Base-by-base conservation (phyloP, 1,140 invertebrate genomes). In the Atopsyche davidsoni region DNA sequence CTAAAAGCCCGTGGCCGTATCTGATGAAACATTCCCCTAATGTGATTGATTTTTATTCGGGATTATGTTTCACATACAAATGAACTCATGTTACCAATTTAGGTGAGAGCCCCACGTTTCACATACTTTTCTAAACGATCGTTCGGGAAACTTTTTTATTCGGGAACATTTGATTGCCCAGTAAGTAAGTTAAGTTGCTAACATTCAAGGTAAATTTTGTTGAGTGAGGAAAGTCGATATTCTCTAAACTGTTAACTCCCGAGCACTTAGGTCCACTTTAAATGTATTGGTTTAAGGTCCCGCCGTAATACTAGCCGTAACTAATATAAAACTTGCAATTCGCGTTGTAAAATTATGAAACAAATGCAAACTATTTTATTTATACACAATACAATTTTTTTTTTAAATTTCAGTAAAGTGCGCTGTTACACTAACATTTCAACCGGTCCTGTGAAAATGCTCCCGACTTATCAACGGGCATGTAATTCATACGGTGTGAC, bases 21-120 rank as follows among this genome's bases (percentile, higher is more conserved):
- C 49, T 47, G 46, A 35, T 46, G 42, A 57, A 57, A 57, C 47
- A 57, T 57, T 53, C 22, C 43, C 51, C 44, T 57, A 57, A 57
- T 53, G 51, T 57, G 55, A 57, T 57, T 57, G 55, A 57, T 57
- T 57, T 52, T 53, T 48, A 53, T 53, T 45, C 50, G 22, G 46
- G 55, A 57, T 57, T 57, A 57, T 53, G 55, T 57, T 57, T 57
- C 55, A 49, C 55, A 57, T 57, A 57, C 55, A 57, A 57, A 57
- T 57, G 55, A 57, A 57, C 25, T 46, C 46, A 43, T 36, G 55
- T 53, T 53, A 51, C 46, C 55, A 57, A 57, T 57, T 51, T 57
- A 49, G 51, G 55, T 57, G 53, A 57, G 55, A 57, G 55, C 46
- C 7, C 34, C 55, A 49, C 55, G 51, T 53, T n/a, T 16, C 22